These are phyloP conservation scores for Yponomeuta plumbellus DNA, from an alignment of 2,888 invertebrate species.

Conservation along the genomic window DNA sequence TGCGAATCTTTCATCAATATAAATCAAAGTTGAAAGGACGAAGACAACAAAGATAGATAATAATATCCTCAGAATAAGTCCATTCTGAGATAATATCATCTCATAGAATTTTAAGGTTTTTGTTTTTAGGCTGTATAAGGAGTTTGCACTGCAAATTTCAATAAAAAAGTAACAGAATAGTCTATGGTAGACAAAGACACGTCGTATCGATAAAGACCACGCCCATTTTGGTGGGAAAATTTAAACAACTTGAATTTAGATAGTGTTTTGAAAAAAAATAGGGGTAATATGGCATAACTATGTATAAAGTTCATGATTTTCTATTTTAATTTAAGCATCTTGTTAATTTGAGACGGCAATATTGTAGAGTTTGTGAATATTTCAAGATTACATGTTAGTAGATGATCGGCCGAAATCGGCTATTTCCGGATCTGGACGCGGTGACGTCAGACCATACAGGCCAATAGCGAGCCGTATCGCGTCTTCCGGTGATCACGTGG, in stretches of 20 bases:
- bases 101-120: too few species aligned
- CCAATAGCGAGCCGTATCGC: conserved; percentile 64
- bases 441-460: conserved; percentile 68
- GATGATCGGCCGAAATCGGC: conserved; percentile 47
- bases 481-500: conserved; percentile 74
- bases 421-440: conserved; percentile 52
- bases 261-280: neutral
- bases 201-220: conserved; percentile 70
- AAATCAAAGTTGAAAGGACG: too few species aligned
- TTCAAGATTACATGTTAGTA: neutral
- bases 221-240: conserved; percentile 65
- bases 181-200: conserved; percentile 57
- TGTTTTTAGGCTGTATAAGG: neutral
- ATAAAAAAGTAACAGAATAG: conserved; percentile 24
- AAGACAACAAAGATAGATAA: too few species aligned
- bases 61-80: too few species aligned
- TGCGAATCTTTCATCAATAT: too few species aligned
- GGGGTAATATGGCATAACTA: neutral
- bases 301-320: conserved; percentile 11
- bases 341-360: neutral
- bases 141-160: neutral
- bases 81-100: too few species aligned
- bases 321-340: conserved; percentile 14
- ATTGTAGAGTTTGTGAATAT: neutral
- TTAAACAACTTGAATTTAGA: conserved; percentile 32